Percentiles rank a stretch among this genome's conserved stretches.
Conservation (phyloP, 2,888 invertebrate species). For the Tortricodes alternella region DNA sequence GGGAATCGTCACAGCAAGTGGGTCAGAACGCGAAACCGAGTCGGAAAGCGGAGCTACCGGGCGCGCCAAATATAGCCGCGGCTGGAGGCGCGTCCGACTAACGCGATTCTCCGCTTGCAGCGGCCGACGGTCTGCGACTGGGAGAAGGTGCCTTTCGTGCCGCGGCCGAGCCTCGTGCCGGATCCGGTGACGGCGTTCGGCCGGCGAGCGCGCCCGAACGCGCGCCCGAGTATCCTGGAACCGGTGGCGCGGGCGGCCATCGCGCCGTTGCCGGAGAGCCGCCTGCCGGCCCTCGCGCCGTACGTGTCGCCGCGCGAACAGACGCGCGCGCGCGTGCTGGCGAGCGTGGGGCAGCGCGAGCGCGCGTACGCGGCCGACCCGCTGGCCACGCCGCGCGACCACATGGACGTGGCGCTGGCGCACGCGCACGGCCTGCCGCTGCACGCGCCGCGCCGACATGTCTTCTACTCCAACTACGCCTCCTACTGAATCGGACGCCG, state of each 20-base stretch:
- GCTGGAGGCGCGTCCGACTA: conserved; percentile 78
- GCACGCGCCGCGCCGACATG: conserved; percentile 74
- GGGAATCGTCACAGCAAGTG: conserved; percentile 55
- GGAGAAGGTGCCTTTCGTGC: conserved; percentile 94
- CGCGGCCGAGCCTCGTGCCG: conserved; percentile 91
- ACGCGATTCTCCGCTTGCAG: conserved; percentile 86
- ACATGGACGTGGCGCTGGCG: conserved; percentile 86
- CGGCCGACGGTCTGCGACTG: conserved; percentile 89
- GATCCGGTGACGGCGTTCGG: conserved; percentile 94
- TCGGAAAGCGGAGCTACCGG: conserved; percentile 72
- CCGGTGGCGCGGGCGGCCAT: conserved; percentile 85
- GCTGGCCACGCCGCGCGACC: conserved; percentile 83
- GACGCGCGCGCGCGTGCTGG: conserved; percentile 85
- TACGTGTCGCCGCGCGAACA: conserved; percentile 87
- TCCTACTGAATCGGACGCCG: conserved; percentile 61
- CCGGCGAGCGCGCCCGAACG: conserved; percentile 81
- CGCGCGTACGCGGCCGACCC: conserved; percentile 82
- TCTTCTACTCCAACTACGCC: conserved; percentile 81
- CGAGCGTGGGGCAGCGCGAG: conserved; percentile 82
- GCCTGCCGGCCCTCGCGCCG: conserved; percentile 84
- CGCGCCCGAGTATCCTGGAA: conserved; percentile 72
- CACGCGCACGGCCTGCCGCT: conserved; percentile 82
- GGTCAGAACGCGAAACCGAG: conserved; percentile 70
- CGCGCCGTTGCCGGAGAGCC: conserved; percentile 81
- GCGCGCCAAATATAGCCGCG: conserved; percentile 84